Evolutionary conservation across 2,113 vertebrate species (phyloP).

Genomic region (Circaetus gallicus): DNA sequence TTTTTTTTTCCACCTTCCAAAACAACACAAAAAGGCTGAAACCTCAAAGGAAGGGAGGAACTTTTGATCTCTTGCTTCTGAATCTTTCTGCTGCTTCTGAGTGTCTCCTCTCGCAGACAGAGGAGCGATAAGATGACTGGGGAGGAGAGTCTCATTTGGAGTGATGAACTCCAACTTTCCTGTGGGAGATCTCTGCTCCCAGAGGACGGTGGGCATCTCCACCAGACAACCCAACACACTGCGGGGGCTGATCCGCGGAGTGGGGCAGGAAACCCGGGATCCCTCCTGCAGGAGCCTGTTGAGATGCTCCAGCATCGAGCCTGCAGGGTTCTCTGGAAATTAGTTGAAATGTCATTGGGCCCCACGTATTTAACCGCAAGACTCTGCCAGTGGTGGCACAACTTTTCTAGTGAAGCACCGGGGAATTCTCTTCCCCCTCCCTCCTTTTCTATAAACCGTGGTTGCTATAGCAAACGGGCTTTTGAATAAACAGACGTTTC

Average conservation of each 20-base stretch:
- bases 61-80: neutral
- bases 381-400: neutral
- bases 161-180: neutral
- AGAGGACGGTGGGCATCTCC: neutral
- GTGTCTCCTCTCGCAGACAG: neutral
- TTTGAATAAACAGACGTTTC: neutral
- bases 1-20: neutral
- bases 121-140: neutral
- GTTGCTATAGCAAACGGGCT: neutral
- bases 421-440: neutral
- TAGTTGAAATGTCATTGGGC: neutral
- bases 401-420: neutral
- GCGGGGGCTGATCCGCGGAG: fast-evolving
- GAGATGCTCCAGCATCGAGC: neutral
- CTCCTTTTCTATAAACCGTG: neutral
- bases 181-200: neutral
- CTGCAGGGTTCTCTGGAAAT: neutral
- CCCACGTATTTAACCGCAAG: neutral
- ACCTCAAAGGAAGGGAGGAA: constrained; percentile 4
- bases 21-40: neutral
- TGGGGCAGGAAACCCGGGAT: neutral
- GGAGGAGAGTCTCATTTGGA: neutral
- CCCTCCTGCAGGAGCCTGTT: neutral
- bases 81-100: neutral
- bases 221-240: fast-evolving